These are phyloP conservation scores for Andrena praecox DNA, from an alignment of 2,888 invertebrate genomes.

Conservation along the genomic window DNA sequence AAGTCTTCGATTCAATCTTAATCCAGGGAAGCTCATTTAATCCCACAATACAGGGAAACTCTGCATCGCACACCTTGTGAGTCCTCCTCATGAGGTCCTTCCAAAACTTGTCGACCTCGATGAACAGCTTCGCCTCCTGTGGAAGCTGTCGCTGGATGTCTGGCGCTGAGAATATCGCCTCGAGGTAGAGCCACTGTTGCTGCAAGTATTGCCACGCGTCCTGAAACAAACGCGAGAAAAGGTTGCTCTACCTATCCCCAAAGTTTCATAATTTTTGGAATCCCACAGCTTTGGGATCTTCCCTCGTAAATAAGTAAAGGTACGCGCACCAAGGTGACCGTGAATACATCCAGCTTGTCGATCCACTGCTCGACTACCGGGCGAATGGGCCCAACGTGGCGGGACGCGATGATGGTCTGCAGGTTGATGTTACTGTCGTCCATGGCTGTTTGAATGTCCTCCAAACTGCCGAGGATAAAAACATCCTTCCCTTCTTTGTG, in stretches of 20 bases:
- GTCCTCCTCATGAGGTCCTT: slow-evolving; percentile 94
- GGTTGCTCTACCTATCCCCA: no score
- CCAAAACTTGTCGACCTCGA: slow-evolving; percentile 94
- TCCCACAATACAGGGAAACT: background rate
- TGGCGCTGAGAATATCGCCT: slow-evolving; percentile 97
- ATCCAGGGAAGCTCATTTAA: background rate
- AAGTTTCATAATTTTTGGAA: no score
- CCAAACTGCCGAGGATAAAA: slow-evolving; percentile 93
- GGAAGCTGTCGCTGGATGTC: slow-evolving; percentile 97
- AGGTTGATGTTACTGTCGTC: slow-evolving; percentile 96
- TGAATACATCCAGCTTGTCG: slow-evolving; percentile 91
- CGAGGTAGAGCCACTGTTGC: slow-evolving; percentile 97
- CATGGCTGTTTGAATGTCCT: slow-evolving; percentile 92
- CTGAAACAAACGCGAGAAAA: slow-evolving; percentile 83
- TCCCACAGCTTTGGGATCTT: no score
- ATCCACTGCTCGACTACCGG: slow-evolving; percentile 94
- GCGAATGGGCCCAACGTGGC: slow-evolving; percentile 94
- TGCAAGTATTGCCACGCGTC: slow-evolving; percentile 96
- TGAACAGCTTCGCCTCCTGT: slow-evolving; percentile 94
- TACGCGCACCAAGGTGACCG: slow-evolving; percentile 90
- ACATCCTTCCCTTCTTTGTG: slow-evolving; percentile 95
- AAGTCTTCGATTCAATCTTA: no score
- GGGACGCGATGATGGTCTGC: slow-evolving; percentile 94
- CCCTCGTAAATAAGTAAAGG: background rate
- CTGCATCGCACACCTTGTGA: slow-evolving; percentile 87